Percentiles rank a stretch among this genome's conserved stretches.
Conservation (phyloP, 2,797 vertebrate genomes). For the Falco naumanni region DNA sequence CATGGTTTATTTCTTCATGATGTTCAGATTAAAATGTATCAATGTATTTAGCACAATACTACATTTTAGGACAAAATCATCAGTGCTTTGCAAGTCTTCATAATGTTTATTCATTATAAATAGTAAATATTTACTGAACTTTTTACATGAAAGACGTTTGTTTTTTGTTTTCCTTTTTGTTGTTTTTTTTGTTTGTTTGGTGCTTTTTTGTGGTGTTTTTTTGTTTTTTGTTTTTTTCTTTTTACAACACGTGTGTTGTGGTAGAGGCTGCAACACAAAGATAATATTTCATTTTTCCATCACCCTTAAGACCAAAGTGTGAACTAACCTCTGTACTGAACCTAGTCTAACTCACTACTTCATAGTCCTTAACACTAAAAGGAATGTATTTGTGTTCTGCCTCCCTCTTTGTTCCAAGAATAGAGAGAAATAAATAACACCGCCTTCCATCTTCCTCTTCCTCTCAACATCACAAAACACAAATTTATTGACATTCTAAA, state of each 20-base stretch:
- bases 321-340: constrained; percentile 78
- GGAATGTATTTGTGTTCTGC: constrained; percentile 84
- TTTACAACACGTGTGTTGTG: constrained; percentile 84
- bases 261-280: constrained; percentile 84
- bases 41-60: constrained; percentile 60
- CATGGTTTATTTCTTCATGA: constrained; percentile 66
- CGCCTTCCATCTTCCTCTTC: constrained; percentile 66
- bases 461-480: constrained; percentile 74
- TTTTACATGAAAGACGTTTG: constrained; percentile 89
- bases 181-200: neutral
- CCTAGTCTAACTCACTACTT: constrained; percentile 77
- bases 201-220: neutral
- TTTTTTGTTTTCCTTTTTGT: neutral
- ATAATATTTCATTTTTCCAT: constrained; percentile 77
- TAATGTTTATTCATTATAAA: constrained; percentile 95
- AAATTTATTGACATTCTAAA: constrained; percentile 84
- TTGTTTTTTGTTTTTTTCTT: neutral
- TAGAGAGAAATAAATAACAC: constrained; percentile 89
- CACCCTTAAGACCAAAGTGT: constrained; percentile 83
- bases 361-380: constrained; percentile 77
- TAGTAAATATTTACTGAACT: constrained; percentile 93
- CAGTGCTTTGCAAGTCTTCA: constrained; percentile 76
- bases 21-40: constrained; percentile 63
- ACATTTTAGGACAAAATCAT: constrained; percentile 71
- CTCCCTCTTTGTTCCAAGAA: constrained; percentile 76